Conservation (phyloP, 1,140 invertebrate species). For the Aphis gossypii region DNA sequence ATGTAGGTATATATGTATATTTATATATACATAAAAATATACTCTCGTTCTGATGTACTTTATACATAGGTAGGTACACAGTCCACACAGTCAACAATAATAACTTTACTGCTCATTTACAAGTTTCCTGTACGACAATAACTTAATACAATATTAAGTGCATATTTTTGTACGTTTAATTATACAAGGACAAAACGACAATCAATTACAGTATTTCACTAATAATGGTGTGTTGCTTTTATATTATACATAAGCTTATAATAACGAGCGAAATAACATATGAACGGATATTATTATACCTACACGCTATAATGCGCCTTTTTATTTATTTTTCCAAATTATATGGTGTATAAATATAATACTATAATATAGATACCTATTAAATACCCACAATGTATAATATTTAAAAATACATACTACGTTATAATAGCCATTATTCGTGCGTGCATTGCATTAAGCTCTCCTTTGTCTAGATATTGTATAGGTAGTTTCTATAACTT, state of each 20-base stretch:
- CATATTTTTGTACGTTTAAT: neutral
- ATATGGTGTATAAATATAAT: neutral
- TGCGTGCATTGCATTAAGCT: neutral
- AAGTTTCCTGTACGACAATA: too few relatives aligned
- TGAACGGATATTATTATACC: neutral
- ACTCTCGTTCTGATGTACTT: too few relatives aligned
- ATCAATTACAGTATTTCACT: neutral
- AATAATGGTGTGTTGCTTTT: neutral
- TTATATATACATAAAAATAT: too few relatives aligned
- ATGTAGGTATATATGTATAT: too few relatives aligned
- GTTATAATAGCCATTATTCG: neutral
- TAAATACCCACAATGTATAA: neutral
- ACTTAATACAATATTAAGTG: neutral
- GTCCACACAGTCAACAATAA: too few relatives aligned
- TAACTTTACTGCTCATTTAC: too few relatives aligned
- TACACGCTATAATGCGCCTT: neutral
- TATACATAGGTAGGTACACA: too few relatives aligned
- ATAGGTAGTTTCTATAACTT: too few relatives aligned
- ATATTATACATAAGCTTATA: neutral
- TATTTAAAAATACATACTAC: neutral
- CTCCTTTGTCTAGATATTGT: neutral
- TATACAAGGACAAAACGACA: neutral
- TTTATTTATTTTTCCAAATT: neutral
- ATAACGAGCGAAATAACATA: neutral
- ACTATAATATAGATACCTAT: too few relatives aligned